phyloP scores from a whole-genome alignment of 2,888 invertebrate genomes.

The Erpobdella octoculata region DNA sequence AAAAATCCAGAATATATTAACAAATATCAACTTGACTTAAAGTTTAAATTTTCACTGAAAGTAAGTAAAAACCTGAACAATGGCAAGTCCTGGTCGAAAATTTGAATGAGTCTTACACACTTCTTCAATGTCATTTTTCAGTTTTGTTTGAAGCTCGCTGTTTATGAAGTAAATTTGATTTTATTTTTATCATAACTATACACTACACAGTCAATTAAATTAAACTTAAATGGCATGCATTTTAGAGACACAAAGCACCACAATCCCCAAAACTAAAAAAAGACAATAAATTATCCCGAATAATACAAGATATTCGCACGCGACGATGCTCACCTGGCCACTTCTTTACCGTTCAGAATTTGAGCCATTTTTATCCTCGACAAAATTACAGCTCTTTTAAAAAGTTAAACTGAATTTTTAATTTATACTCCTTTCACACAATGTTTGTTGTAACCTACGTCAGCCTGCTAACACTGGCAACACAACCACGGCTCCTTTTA shows the following conservation, averaged over 20 bases:
- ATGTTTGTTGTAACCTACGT: too few species aligned
- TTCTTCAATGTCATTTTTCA: slow-evolving; percentile 41
- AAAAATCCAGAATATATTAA: too few species aligned
- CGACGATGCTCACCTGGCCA: slow-evolving; percentile 40
- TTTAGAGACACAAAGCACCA: neutral
- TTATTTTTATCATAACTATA: neutral
- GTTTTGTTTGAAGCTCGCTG: slow-evolving; percentile 44
- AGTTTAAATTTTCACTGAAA: too few species aligned
- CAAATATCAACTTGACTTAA: too few species aligned
- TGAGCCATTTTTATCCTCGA: slow-evolving; percentile 41
- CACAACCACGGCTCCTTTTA: too few species aligned
- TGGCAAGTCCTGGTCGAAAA: slow-evolving; percentile 70
- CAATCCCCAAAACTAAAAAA: neutral
- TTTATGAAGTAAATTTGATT: slow-evolving; percentile 29
- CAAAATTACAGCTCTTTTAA: too few species aligned
- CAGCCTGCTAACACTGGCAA: too few species aligned
- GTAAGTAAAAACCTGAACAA: slow-evolving; percentile 61
- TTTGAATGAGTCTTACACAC: slow-evolving; percentile 51
- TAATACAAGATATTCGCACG: neutral
- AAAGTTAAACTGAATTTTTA: too few species aligned
- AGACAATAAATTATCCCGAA: neutral
- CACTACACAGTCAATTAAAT: neutral
- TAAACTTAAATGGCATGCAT: neutral
- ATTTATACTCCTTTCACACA: too few species aligned
- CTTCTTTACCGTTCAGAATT: slow-evolving; percentile 42